phyloP scores from a whole-genome alignment of 2,888 invertebrate species.

The Drepanosiphum platanoidis region DNA sequence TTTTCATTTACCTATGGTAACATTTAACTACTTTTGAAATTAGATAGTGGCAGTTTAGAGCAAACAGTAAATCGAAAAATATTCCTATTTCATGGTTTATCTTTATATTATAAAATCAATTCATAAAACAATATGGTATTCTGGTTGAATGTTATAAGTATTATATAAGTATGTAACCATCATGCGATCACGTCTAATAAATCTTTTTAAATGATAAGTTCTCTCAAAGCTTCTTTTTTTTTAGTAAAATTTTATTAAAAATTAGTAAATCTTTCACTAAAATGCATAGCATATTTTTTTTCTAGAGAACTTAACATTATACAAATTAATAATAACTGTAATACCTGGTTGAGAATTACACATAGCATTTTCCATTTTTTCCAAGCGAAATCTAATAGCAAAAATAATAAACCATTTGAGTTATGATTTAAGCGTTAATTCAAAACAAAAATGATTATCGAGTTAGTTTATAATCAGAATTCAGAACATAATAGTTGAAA shows the following conservation, averaged over 20 bases:
- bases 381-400: constrained; percentile 44
- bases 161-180: too few relatives aligned
- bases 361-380: constrained; percentile 55
- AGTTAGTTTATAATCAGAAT: background rate
- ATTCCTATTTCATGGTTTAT: too few relatives aligned
- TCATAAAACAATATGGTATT: too few relatives aligned
- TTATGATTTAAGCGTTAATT: constrained; percentile 26
- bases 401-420: constrained; percentile 35
- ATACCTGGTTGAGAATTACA: constrained; percentile 44
- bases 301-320: background rate
- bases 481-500: background rate
- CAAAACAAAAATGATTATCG: background rate
- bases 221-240: background rate
- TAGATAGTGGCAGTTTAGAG: too few relatives aligned
- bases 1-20: too few relatives aligned
- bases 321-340: background rate
- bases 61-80: too few relatives aligned
- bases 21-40: too few relatives aligned
- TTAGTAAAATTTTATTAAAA: background rate
- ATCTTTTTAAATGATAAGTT: too few relatives aligned
- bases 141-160: too few relatives aligned
- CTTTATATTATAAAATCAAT: too few relatives aligned
- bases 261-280: background rate
- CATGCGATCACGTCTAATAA: too few relatives aligned
- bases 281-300: background rate